Base-by-base conservation (phyloP, 1,140 invertebrate species). In the Ceratina calcarata region DNA sequence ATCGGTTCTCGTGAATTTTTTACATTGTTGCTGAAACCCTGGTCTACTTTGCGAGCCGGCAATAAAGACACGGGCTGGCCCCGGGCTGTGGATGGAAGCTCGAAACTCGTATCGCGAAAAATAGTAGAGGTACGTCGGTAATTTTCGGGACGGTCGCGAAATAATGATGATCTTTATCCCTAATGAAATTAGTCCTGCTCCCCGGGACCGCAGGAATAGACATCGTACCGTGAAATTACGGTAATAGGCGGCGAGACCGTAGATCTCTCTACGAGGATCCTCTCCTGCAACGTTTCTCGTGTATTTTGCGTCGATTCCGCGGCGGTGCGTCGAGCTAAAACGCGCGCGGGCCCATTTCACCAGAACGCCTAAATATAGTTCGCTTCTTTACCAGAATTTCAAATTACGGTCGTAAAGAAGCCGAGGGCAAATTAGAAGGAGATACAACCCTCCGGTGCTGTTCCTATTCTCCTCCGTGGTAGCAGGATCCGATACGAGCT, bases 131-230 rank as follows among this genome's bases (percentile, higher is more conserved):
- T 84, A 78, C 73, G 84, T 73, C 78, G 65, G 75, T 84, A 90
- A 90, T 89, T 90, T 89, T 89, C 83, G 85, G 83, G 86, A 89
- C 78, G 88, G 86, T 90, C 88, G 87, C 88, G 67, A 88, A 88
- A 88, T 91, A 91, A 91, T 91, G 83, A 91, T 90, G 88, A 91
- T 91, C 89, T 91, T 91, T 91, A 91, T 91, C 90, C 89, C 89
- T 91, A 91, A 91, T 91, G 90, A 91, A 91, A 91, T 91, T 91
- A 91, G 90, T 88, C 81, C 84, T 86, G 86, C 86, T 89, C 71
- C 83, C 85, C 67, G 66, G 67, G 79, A 77, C 81, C 89, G 81
- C 87, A 68, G 84, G 85, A 89, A 90, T 89, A 89, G 88, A 89
- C 87, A 76, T 87, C 81, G 86, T 87, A 90, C 87, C 89, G 85